phyloP scores from a whole-genome alignment of 2,113 vertebrate species.

The Eira barbara region DNA sequence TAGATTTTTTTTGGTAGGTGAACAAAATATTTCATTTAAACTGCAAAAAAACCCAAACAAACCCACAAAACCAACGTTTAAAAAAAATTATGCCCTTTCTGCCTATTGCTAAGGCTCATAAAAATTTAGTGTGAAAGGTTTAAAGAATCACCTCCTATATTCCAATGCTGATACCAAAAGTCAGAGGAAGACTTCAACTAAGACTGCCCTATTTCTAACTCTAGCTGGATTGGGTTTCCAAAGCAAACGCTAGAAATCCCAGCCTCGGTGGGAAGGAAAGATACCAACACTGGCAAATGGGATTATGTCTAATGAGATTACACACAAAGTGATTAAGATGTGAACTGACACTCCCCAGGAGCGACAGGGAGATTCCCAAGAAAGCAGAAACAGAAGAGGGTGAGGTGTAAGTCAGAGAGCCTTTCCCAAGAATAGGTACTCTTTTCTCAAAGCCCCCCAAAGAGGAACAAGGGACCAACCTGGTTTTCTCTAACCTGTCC shows the following conservation, averaged over 20 bases:
- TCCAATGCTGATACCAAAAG: slow-evolving; percentile 48
- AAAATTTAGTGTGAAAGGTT: background rate
- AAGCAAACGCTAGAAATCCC: slow-evolving; percentile 75
- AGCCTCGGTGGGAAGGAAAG: slow-evolving; percentile 76
- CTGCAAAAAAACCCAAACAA: background rate
- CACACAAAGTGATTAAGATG: slow-evolving; percentile 85
- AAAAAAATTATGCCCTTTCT: background rate
- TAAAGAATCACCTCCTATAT: background rate
- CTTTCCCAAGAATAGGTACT: background rate
- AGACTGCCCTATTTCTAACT: slow-evolving; percentile 55
- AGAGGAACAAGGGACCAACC: background rate
- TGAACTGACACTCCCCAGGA: slow-evolving; percentile 81
- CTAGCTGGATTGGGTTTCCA: slow-evolving; percentile 75
- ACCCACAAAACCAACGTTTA: background rate
- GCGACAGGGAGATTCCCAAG: slow-evolving; percentile 58
- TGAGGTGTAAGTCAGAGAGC: background rate
- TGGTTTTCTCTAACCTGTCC: background rate
- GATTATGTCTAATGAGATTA: slow-evolving; percentile 89
- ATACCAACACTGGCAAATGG: slow-evolving; percentile 85
- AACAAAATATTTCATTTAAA: slow-evolving; percentile 56
- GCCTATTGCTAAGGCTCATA: background rate
- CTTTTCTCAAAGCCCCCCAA: background rate
- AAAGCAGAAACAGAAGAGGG: slow-evolving; percentile 78
- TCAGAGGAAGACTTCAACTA: slow-evolving; percentile 52
- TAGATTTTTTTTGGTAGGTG: background rate